These are phyloP conservation scores for Gymnosoma rotundatum DNA, from an alignment of 2,888 invertebrate genomes.

Conservation along the genomic window DNA sequence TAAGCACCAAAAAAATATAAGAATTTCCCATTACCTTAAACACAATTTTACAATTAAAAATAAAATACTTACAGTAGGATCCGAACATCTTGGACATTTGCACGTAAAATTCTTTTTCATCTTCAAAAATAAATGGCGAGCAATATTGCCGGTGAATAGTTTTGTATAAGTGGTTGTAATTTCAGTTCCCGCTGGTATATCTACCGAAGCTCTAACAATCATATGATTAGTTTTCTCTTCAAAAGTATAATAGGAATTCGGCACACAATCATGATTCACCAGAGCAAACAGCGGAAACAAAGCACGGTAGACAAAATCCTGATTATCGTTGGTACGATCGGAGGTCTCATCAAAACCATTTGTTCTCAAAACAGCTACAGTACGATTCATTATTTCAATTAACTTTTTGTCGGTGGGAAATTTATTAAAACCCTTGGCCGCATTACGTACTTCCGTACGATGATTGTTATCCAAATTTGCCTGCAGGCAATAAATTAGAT, in stretches of 20 bases:
- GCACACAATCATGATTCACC: constrained; percentile 88
- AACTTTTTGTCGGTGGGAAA: constrained; percentile 80
- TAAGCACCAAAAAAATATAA: no score
- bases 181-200: constrained; percentile 86
- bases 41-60: background rate
- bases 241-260: constrained; percentile 88
- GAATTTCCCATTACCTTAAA: no score
- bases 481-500: constrained; percentile 80
- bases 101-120: constrained; percentile 87
- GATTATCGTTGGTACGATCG: constrained; percentile 78
- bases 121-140: constrained; percentile 85
- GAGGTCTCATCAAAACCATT: constrained; percentile 81
- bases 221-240: constrained; percentile 84
- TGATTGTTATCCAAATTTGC: constrained; percentile 80
- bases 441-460: constrained; percentile 79
- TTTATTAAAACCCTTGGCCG: constrained; percentile 78
- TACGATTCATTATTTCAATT: constrained; percentile 79
- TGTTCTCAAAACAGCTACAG: constrained; percentile 81
- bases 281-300: constrained; percentile 87
- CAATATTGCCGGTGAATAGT: constrained; percentile 87
- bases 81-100: constrained; percentile 86
- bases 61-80: constrained; percentile 85
- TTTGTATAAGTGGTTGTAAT: constrained; percentile 89
- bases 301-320: constrained; percentile 83
- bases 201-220: constrained; percentile 84